Evolutionary conservation across 2,888 invertebrate species (phyloP).

Genomic region (Resseliella maxima): DNA sequence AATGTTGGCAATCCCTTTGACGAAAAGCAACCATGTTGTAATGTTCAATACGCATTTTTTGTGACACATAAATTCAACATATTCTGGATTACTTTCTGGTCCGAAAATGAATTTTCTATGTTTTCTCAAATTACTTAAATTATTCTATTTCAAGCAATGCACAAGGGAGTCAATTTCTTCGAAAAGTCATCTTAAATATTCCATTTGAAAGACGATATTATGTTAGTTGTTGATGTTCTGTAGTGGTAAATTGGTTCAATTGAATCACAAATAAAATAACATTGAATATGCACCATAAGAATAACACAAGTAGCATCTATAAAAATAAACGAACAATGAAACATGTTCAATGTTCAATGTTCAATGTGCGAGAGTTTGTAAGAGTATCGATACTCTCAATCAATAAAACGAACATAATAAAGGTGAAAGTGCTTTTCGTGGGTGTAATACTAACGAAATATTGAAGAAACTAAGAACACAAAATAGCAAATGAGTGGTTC

Average conservation of each 20-base stretch:
- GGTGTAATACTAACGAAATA: background rate
- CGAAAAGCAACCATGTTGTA: background rate
- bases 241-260: conserved; percentile 36
- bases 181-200: background rate
- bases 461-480: background rate
- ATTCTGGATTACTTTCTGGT: background rate
- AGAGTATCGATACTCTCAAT: background rate
- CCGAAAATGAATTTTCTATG: background rate
- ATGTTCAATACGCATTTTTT: background rate
- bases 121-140: background rate
- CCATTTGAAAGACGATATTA: background rate
- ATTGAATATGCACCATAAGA: background rate
- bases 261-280: conserved; percentile 13
- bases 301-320: background rate
- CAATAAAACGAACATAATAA: background rate
- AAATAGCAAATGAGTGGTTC: background rate
- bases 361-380: background rate
- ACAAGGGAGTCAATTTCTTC: background rate
- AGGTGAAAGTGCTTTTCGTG: conserved; percentile 27
- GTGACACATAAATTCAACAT: background rate
- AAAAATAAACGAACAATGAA: conserved; percentile 19
- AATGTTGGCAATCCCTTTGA: background rate
- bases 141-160: background rate
- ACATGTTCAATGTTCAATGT: background rate
- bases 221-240: background rate